These are phyloP conservation scores for Patiria miniata DNA, from an alignment of 35 echinoderm and acorn worm genomes.

Conservation along the genomic window DNA sequence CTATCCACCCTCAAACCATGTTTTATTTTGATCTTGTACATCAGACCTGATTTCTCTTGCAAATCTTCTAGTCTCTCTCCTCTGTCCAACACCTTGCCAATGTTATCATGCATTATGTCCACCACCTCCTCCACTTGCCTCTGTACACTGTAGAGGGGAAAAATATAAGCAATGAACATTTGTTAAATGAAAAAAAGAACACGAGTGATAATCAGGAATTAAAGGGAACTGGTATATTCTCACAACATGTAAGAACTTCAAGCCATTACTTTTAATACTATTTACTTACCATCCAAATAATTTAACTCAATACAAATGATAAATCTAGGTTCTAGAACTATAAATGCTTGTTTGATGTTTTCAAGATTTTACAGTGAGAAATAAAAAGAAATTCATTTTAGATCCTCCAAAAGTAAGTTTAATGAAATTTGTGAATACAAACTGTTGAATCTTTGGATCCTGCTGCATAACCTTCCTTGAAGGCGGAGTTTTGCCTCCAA, in stretches of 20 bases:
- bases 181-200: too few species aligned
- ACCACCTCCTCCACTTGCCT: conserved; percentile 89
- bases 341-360: too few species aligned
- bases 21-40: background rate
- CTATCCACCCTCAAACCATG: too few species aligned
- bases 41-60: conserved; percentile 97
- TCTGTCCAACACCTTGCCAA: conserved; percentile 88
- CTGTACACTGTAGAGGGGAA: conserved; percentile 60
- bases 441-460: conserved; percentile 63
- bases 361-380: too few species aligned
- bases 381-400: too few species aligned
- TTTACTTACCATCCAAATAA: too few species aligned
- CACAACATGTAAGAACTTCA: conserved; percentile 5
- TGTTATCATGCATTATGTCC: conserved; percentile 88
- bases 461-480: conserved; percentile 29
- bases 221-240: background rate
- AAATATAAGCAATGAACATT: background rate
- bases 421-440: background rate
- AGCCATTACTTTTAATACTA: too few species aligned
- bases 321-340: background rate
- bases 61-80: conserved; percentile 95
- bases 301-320: background rate
- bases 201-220: background rate
- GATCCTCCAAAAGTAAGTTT: too few species aligned
- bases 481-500: conserved; percentile 63